These are phyloP conservation scores for Acanthosepion pharaonis DNA, from an alignment of 2,888 invertebrate species.

Conservation along the genomic window DNA sequence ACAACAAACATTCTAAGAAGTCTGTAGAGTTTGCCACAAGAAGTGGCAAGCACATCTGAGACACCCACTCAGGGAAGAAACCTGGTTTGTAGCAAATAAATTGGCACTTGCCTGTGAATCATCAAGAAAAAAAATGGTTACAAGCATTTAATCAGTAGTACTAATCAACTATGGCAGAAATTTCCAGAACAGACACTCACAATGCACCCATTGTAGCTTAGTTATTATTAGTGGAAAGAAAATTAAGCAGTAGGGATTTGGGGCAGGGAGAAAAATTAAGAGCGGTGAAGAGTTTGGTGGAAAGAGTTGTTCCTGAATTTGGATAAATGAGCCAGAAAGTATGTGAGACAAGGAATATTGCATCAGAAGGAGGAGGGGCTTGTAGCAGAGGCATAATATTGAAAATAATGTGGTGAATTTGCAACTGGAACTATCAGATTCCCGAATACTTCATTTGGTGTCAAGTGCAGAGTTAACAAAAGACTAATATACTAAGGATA, in stretches of 20 bases:
- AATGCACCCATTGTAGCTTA: neutral
- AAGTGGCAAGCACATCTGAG: neutral
- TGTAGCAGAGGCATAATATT: too few species aligned
- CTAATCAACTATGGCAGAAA: slow-evolving; percentile 20
- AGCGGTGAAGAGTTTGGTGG: neutral
- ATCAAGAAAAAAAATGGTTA: neutral
- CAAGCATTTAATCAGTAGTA: neutral
- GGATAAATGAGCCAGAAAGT: too few species aligned
- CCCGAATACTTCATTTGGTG: neutral
- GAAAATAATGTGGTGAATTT: neutral
- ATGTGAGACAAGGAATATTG: neutral
- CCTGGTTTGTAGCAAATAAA: neutral
- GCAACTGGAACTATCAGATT: neutral
- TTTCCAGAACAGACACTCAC: neutral
- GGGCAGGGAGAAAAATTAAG: neutral
- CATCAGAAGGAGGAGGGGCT: too few species aligned
- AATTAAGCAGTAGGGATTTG: neutral
- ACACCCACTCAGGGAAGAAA: neutral
- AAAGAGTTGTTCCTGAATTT: too few species aligned
- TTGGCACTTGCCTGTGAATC: slow-evolving; percentile 11
- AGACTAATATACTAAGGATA: neutral
- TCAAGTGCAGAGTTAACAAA: neutral
- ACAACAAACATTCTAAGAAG: neutral
- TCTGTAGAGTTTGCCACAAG: neutral
- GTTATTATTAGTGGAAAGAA: neutral